phyloP scores from a whole-genome alignment of 2,888 invertebrate species.

The Euplagia quadripunctaria region DNA sequence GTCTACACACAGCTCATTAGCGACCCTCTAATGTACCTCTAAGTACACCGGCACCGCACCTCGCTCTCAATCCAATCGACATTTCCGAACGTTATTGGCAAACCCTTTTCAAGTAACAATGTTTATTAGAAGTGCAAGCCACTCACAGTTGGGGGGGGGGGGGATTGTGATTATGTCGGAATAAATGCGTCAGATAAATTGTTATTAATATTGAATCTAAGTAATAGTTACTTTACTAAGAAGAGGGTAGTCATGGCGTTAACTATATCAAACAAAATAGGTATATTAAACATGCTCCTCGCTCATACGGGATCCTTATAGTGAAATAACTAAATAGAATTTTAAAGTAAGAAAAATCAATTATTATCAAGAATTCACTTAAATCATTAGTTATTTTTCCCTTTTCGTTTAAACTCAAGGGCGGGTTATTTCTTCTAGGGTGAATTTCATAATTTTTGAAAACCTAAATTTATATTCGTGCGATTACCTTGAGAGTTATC shows the following conservation, averaged over 20 bases:
- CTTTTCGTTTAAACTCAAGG: too few relatives aligned
- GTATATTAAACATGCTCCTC: too few relatives aligned
- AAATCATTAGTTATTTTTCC: too few relatives aligned
- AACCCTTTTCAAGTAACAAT: constrained; percentile 21
- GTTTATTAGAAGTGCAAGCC: constrained; percentile 11
- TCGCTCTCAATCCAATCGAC: constrained; percentile 3
- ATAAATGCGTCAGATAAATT: not conserved
- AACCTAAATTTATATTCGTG: too few relatives aligned
- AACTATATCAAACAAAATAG: not conserved
- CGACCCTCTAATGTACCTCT: not conserved
- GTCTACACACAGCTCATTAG: not conserved
- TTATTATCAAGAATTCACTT: too few relatives aligned
- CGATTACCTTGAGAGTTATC: too few relatives aligned
- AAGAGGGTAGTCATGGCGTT: not conserved
- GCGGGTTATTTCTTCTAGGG: too few relatives aligned
- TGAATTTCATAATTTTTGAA: too few relatives aligned
- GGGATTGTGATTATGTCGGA: not conserved
- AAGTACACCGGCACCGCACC: not conserved
- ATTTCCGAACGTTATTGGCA: constrained; percentile 16
- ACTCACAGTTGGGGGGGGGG: constrained; percentile 1
- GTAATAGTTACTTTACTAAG: not conserved
- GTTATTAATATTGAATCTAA: constrained; percentile 13
- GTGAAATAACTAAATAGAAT: too few relatives aligned
- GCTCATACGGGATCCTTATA: too few relatives aligned
- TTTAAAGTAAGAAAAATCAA: too few relatives aligned